Evolutionary conservation across 2,797 vertebrate genomes (phyloP), one percentile per base, ranked within the genome.

Genomic region (Oryzias dopingdopingensis): DNA sequence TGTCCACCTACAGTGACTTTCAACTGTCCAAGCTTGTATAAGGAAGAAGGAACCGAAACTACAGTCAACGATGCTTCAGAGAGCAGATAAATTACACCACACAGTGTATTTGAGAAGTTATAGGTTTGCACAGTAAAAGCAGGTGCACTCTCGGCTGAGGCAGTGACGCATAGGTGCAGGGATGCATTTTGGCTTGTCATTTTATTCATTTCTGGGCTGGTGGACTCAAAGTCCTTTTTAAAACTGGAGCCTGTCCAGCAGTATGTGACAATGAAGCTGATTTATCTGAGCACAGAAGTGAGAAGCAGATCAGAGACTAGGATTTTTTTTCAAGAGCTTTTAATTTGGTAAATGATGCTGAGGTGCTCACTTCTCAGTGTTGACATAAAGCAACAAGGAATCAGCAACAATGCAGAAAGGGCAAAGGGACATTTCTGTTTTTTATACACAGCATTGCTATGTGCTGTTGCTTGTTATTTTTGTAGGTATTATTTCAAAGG

Each of bases 291-390:
- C 59, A 29, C 48, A 53, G 58, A 52, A 62, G 59, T 70, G 63
- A 68, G 65, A 77, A 57, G 54, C 66, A 56, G 64, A 62, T 74
- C 43, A 52, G 45, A 42, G 67, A 60, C 71, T 41, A 4, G 49
- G 67, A 77, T 82, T 83, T 32, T 45, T 45, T 57, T 65, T 79
- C 56, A 22, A 52, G 76, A 82, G 77, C 75, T 61, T 77, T 79
- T 75, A 68, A 83, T 85, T 85, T 80, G 71, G 67, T 76, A 79
- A 86, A 80, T 86, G 76, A 74, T 65, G 70, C 81, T 81, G 62
- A 71, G 75, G 52, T 59, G 67, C 62, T 77, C 66, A 58, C 56
- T 70, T 65, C 61, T 56, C 51, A 64, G 74, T 48, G 73, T 72
- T 70, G 77, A 59, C 86, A 77, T 79, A 48, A 74, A 77, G 79